Percentiles rank a stretch among this genome's conserved stretches.
Conservation (phyloP, 2,888 invertebrate genomes). For the Sarcophaga caerulescens region DNA sequence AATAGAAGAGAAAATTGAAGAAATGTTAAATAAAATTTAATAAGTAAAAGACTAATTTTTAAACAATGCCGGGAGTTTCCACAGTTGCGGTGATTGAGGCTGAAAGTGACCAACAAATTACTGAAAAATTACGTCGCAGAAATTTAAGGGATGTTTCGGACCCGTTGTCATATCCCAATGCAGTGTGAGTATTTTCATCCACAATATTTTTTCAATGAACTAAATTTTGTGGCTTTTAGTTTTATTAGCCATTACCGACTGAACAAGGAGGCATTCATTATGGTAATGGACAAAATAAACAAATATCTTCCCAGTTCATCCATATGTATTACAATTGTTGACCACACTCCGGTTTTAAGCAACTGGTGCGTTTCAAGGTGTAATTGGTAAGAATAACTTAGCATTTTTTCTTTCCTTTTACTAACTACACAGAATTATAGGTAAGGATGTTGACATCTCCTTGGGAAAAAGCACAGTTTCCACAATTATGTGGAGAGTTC, state of each 20-base stretch:
- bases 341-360: constrained; percentile 18
- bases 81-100: too few relatives aligned
- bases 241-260: constrained; percentile 24
- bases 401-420: neutral
- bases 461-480: constrained; percentile 35
- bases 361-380: constrained; percentile 37
- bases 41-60: too few relatives aligned
- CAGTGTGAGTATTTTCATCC: constrained; percentile 32
- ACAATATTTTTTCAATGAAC: neutral
- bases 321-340: constrained; percentile 26
- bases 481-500: constrained; percentile 21
- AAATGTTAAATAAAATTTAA: too few relatives aligned
- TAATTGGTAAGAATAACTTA: constrained; percentile 27
- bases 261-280: constrained; percentile 25
- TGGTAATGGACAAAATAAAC: constrained; percentile 20
- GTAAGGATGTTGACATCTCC: constrained; percentile 14
- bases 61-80: too few relatives aligned
- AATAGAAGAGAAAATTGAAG: too few relatives aligned
- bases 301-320: constrained; percentile 28
- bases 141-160: constrained; percentile 37
- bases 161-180: constrained; percentile 21
- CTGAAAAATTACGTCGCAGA: constrained; percentile 38
- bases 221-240: constrained; percentile 3
- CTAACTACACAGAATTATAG: constrained; percentile 3
- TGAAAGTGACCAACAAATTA: too few relatives aligned